phyloP scores from a whole-genome alignment of 2,888 invertebrate species.

The Sphaerophoria rueppellii region DNA sequence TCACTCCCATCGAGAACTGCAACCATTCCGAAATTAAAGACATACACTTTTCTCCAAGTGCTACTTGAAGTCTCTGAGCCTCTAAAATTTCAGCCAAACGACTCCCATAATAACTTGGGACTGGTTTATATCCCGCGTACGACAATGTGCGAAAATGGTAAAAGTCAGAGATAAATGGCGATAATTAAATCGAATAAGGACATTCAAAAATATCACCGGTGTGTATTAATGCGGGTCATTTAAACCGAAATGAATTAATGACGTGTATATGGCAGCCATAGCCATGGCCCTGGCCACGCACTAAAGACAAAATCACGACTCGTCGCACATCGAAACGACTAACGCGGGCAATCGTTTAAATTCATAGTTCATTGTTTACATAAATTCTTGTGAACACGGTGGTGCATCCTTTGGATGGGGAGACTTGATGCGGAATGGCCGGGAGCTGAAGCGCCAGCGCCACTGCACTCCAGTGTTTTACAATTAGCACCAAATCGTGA shows the following conservation, averaged over 20 bases:
- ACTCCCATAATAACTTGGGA: conserved; percentile 7
- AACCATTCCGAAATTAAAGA: too few relatives aligned
- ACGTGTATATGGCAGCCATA: conserved; percentile 11
- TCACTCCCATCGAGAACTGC: too few relatives aligned
- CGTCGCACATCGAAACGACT: background rate
- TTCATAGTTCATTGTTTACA: conserved; percentile 69
- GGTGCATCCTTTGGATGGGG: conserved; percentile 37
- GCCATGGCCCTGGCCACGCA: background rate
- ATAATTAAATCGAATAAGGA: conserved; percentile 49
- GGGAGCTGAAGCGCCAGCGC: background rate
- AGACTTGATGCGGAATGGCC: background rate
- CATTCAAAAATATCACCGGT: conserved; percentile 31
- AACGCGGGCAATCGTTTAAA: conserved; percentile 35
- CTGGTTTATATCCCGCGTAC: background rate
- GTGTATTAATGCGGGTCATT: conserved; percentile 52
- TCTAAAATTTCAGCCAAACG: background rate
- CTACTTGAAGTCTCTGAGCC: too few relatives aligned
- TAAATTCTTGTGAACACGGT: conserved; percentile 54
- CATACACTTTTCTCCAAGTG: too few relatives aligned
- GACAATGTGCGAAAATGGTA: background rate
- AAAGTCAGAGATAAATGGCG: conserved; percentile 27
- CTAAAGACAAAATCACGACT: background rate
- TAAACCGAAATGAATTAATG: conserved; percentile 64
- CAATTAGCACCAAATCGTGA: conserved; percentile 63
- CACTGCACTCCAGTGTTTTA: conserved; percentile 17